These are phyloP conservation scores for Sula dactylatra DNA, from an alignment of 2,113 vertebrate species.

Conservation along the genomic window DNA sequence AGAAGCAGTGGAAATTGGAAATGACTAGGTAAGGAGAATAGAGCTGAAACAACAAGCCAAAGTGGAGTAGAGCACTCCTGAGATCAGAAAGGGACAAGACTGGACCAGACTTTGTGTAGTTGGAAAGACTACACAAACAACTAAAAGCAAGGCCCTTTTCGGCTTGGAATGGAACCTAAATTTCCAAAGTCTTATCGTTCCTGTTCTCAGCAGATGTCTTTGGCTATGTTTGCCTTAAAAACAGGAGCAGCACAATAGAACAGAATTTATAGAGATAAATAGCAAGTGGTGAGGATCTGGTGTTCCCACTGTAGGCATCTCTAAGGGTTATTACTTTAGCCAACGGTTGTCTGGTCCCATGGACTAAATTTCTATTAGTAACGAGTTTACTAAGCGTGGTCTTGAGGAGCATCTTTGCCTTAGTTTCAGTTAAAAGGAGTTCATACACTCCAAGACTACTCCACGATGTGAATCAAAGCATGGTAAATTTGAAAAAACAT, in stretches of 20 bases:
- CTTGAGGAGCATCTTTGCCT: not conserved
- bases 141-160: not conserved
- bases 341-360: not conserved
- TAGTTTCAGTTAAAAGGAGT: not conserved
- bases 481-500: not conserved
- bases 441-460: not conserved
- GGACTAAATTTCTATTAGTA: not conserved
- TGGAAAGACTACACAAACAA: not conserved
- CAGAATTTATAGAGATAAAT: not conserved
- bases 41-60: not conserved
- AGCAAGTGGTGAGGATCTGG: not conserved
- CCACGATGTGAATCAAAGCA: not conserved
- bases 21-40: not conserved
- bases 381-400: not conserved
- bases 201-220: not conserved
- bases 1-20: not conserved
- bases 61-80: not conserved
- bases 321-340: not conserved
- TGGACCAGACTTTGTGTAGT: too few species aligned
- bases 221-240: not conserved
- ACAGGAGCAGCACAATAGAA: not conserved
- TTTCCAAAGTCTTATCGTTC: not conserved
- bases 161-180: not conserved
- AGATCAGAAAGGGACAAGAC: not conserved
- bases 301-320: not conserved